Conservation (phyloP, 2,113 vertebrate genomes). For the Podarcis cretensis region DNA sequence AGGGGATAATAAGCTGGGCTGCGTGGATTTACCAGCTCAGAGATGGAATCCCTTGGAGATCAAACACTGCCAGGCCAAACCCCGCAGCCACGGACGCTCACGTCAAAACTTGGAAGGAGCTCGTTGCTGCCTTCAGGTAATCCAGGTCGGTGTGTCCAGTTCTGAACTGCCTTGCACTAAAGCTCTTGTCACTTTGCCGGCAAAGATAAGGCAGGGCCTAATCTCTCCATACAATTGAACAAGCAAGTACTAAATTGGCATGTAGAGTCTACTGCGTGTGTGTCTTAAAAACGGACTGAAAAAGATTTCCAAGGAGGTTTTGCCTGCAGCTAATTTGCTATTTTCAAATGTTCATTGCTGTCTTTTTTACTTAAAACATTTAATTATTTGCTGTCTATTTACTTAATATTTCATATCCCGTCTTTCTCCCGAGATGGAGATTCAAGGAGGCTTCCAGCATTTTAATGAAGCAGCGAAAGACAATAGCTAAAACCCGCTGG, state of each 20-base stretch:
- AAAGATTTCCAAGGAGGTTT: background rate
- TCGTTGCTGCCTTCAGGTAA: background rate
- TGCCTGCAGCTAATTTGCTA: background rate
- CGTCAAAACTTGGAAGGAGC: background rate
- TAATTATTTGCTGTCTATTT: too few species aligned
- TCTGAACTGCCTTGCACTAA: background rate
- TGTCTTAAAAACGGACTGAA: background rate
- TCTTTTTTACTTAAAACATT: background rate
- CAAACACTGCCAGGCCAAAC: background rate
- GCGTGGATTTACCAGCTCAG: background rate
- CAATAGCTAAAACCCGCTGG: too few species aligned
- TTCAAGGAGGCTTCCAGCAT: too few species aligned
- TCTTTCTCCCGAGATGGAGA: too few species aligned
- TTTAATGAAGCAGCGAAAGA: too few species aligned
- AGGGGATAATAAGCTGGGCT: background rate
- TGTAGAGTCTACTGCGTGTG: background rate
- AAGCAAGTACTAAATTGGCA: background rate
- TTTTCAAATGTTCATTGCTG: too few species aligned
- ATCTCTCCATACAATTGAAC: background rate
- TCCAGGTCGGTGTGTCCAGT: background rate
- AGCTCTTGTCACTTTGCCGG: background rate
- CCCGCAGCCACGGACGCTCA: background rate
- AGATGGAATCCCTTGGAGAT: background rate
- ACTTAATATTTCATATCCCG: too few species aligned
- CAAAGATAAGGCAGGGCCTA: background rate